These are phyloP conservation scores for Agrochola circellaris DNA, from an alignment of 2,888 invertebrate species.

Conservation along the genomic window DNA sequence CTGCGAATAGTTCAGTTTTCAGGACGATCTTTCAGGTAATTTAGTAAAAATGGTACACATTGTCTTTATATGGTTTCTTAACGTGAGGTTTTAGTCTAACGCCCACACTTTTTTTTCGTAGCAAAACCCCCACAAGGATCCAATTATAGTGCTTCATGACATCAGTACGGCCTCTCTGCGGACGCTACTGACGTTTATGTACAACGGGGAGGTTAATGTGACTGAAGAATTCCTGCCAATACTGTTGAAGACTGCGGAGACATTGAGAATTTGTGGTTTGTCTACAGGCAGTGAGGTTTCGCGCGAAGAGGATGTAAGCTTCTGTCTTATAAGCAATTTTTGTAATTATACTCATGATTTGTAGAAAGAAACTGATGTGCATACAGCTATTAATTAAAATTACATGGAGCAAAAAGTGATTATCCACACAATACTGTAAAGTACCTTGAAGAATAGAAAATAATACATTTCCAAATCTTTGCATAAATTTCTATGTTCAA, in stretches of 20 bases:
- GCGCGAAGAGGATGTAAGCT: slow-evolving; percentile 85
- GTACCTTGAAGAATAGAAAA: not conserved
- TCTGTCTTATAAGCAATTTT: not conserved
- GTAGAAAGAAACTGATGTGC: not conserved
- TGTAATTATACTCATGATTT: not conserved
- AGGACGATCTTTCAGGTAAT: slow-evolving; percentile 92
- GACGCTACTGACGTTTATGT: slow-evolving; percentile 93
- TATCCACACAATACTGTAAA: not conserved
- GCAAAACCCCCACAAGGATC: slow-evolving; percentile 94
- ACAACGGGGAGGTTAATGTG: slow-evolving; percentile 94
- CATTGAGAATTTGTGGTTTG: slow-evolving; percentile 92
- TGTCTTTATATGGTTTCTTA: slow-evolving; percentile 48
- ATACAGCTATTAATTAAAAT: not conserved
- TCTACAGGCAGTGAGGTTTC: slow-evolving; percentile 90
- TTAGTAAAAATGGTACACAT: slow-evolving; percentile 11
- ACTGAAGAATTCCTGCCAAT: slow-evolving; percentile 93
- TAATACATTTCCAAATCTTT: not conserved
- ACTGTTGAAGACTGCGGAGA: slow-evolving; percentile 92
- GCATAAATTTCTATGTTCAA: not conserved
- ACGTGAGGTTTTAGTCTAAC: slow-evolving; percentile 71
- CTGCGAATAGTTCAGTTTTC: slow-evolving; percentile 93
- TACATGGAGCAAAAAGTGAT: not conserved
- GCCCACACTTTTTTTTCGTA: slow-evolving; percentile 87
- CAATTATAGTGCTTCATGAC: slow-evolving; percentile 94
- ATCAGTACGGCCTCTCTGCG: slow-evolving; percentile 92